Percentiles rank a stretch among this genome's conserved stretches.
These are phyloP conservation scores for Pygoscelis adeliae DNA, from an alignment of 2,113 vertebrate genomes.

Conservation along the genomic window DNA sequence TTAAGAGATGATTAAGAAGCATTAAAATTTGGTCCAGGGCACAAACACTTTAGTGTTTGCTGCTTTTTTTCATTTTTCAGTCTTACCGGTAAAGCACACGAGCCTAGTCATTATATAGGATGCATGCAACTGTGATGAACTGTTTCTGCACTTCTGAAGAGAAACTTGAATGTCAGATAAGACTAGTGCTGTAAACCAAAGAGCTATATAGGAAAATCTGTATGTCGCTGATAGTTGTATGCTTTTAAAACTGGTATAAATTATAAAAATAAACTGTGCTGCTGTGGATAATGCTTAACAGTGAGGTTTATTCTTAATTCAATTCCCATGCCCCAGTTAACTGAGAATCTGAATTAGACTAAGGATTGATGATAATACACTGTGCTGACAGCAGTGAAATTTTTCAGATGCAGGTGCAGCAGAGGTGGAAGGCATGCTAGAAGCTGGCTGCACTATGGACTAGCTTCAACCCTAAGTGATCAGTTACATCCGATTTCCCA, in stretches of 20 bases:
- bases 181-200: conserved; percentile 10
- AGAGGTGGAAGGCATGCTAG: not conserved
- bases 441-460: not conserved
- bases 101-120: not conserved
- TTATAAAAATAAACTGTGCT: conserved; percentile 22
- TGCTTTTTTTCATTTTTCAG: not conserved
- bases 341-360: not conserved
- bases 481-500: not conserved
- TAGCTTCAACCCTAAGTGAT: not conserved
- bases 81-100: not conserved
- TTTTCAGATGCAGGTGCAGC: not conserved
- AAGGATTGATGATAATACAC: rapidly evolving
- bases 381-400: not conserved
- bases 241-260: not conserved
- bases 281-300: not conserved
- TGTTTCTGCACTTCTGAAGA: not conserved
- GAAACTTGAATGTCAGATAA: not conserved
- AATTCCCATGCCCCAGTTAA: not conserved
- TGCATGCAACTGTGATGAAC: not conserved
- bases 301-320: not conserved
- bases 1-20: not conserved
- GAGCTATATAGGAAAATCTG: not conserved
- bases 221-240: not conserved
- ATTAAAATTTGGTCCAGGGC: not conserved
- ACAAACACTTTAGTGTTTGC: not conserved